Evolutionary conservation across 2,797 vertebrate species (phyloP).

Genomic region (Thunnus albacares): DNA sequence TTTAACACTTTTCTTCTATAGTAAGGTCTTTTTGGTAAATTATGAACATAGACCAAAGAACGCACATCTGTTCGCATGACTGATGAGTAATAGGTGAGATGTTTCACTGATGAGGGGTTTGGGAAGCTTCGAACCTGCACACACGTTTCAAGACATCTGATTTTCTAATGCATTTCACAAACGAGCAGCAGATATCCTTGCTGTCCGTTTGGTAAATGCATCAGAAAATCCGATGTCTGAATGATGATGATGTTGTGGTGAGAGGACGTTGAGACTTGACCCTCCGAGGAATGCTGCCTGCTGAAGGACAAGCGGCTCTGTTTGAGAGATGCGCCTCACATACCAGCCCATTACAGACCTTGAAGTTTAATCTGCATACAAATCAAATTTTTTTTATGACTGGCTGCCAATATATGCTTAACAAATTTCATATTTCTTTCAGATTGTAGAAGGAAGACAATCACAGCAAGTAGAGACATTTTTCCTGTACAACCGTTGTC

Average conservation of each 20-base stretch:
- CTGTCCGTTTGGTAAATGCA: slow-evolving; percentile 33
- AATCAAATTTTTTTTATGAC: slow-evolving; percentile 44
- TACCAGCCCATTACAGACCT: slow-evolving; percentile 31
- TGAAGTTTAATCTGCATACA: slow-evolving; percentile 30
- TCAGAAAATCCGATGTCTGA: slow-evolving; percentile 42
- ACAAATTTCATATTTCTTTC: slow-evolving; percentile 11
- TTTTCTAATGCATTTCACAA: background rate
- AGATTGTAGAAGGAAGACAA: background rate
- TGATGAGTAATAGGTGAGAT: slow-evolving; percentile 39
- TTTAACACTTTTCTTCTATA: background rate
- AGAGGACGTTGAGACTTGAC: background rate
- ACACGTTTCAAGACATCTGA: slow-evolving; percentile 1
- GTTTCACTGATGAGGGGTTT: slow-evolving; percentile 61
- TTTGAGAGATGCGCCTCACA: slow-evolving; percentile 10
- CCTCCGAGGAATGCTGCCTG: slow-evolving; percentile 12
- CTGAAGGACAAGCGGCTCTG: slow-evolving; percentile 17
- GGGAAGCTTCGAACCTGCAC: slow-evolving; percentile 19
- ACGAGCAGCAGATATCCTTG: background rate
- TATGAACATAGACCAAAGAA: slow-evolving; percentile 7
- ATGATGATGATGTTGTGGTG: background rate
- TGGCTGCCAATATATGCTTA: background rate
- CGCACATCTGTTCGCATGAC: slow-evolving; percentile 62
- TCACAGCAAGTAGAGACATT: background rate
- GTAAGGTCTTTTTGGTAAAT: background rate
- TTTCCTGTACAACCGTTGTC: background rate